Conservation (phyloP, 2,797 vertebrate species). For the Morelia viridis region DNA sequence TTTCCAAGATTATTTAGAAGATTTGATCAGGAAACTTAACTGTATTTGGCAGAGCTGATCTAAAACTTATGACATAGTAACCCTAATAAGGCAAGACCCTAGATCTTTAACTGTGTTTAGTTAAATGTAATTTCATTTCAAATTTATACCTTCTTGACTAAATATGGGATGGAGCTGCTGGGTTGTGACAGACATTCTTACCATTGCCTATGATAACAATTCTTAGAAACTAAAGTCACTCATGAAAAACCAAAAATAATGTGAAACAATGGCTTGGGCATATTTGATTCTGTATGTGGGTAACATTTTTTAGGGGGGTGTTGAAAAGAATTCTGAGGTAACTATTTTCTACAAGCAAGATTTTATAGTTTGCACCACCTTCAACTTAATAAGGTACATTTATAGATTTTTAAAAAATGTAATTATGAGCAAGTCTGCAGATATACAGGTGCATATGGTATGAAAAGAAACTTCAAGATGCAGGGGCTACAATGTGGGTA, state of each 20-base stretch:
- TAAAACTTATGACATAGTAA: background rate
- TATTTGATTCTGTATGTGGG: background rate
- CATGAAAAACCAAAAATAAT: background rate
- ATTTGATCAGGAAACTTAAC: background rate
- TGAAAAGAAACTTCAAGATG: background rate
- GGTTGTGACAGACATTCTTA: background rate
- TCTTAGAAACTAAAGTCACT: background rate
- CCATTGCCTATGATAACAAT: background rate
- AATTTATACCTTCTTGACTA: background rate
- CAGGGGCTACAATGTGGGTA: background rate
- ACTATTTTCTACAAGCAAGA: background rate
- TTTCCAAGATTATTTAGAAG: background rate
- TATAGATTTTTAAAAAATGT: background rate
- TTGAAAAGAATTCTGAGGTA: background rate
- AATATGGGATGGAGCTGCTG: background rate
- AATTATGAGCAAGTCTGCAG: background rate
- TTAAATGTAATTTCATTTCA: background rate
- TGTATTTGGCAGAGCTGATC: background rate
- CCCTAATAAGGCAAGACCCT: background rate
- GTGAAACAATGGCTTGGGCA: background rate
- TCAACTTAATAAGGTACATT: background rate
- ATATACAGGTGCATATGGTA: background rate
- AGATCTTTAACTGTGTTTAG: background rate
- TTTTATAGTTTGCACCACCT: background rate
- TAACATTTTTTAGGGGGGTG: background rate